phyloP scores from a whole-genome alignment of 2,113 vertebrate species.

The Sinocyclocheilus maitianheensis region DNA sequence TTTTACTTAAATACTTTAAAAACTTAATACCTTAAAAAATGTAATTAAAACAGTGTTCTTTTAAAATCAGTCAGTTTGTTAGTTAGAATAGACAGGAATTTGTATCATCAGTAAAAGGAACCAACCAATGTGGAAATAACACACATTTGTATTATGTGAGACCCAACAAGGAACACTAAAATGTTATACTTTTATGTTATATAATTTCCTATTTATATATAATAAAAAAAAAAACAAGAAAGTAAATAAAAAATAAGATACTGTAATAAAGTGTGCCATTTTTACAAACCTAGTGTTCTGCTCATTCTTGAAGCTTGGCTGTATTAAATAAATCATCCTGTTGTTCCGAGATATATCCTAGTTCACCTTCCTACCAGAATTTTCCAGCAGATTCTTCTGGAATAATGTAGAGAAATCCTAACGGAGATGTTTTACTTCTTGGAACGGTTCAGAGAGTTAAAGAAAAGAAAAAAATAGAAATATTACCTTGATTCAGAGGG shows the following conservation, averaged over 20 bases:
- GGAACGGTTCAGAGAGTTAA: neutral
- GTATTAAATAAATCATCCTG: neutral
- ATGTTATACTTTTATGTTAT: neutral
- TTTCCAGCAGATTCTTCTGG: slow-evolving; percentile 37
- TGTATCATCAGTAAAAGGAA: neutral
- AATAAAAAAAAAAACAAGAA: neutral
- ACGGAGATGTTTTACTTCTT: slow-evolving; percentile 33
- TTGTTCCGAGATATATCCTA: neutral
- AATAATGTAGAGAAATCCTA: slow-evolving; percentile 31
- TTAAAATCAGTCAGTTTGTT: neutral
- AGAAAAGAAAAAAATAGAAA: slow-evolving; percentile 33
- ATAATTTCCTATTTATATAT: too few relatives aligned
- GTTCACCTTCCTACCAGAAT: neutral
- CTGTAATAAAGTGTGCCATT: neutral
- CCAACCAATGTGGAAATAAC: neutral
- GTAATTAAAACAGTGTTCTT: neutral
- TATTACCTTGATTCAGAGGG: slow-evolving; percentile 41
- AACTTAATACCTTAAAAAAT: neutral
- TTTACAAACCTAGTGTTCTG: neutral
- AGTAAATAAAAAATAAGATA: too few relatives aligned
- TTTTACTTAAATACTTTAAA: neutral
- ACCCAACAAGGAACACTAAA: neutral
- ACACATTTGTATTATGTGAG: neutral
- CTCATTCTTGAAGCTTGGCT: neutral
- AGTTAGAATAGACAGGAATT: neutral